Percentiles rank a stretch among this genome's conserved stretches.
These are phyloP conservation scores for Microplitis manilae DNA, from an alignment of 2,888 invertebrate species.

Conservation along the genomic window DNA sequence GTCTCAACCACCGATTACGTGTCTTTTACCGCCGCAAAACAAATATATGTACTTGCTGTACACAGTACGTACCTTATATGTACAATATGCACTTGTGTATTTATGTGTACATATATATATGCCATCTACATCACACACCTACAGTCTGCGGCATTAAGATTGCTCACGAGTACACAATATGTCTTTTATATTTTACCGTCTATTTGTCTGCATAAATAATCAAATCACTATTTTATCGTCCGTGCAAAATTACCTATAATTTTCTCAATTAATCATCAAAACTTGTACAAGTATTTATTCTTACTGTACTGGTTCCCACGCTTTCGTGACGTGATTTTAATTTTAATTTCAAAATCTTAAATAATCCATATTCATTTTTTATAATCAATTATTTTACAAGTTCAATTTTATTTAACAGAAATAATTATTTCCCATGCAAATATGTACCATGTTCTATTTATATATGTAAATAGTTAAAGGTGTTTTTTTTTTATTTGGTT, in stretches of 20 bases:
- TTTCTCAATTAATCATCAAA: too few species aligned
- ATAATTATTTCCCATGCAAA: too few species aligned
- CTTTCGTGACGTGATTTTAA: neutral
- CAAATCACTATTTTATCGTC: conserved; percentile 31
- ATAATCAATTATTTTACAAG: too few species aligned
- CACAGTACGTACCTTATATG: neutral
- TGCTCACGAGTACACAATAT: conserved; percentile 37
- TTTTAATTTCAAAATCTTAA: too few species aligned
- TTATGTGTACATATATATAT: conserved; percentile 4
- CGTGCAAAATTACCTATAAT: conserved; percentile 57
- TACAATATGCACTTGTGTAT: conserved; percentile 5
- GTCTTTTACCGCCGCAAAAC: conserved; percentile 3
- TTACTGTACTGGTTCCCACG: neutral
- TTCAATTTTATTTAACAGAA: too few species aligned
- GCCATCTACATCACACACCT: conserved; percentile 11
- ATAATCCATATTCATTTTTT: too few species aligned
- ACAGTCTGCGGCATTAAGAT: neutral
- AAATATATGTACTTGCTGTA: neutral
- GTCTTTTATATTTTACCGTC: conserved; percentile 15
- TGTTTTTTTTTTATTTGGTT: neutral
- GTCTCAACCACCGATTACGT: conserved; percentile 26
- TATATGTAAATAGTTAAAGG: neutral
- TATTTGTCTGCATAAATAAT: neutral
- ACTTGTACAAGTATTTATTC: too few species aligned
- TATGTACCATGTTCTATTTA: neutral